phyloP scores from a whole-genome alignment of 2,888 invertebrate species.

The Dione vanillae region DNA sequence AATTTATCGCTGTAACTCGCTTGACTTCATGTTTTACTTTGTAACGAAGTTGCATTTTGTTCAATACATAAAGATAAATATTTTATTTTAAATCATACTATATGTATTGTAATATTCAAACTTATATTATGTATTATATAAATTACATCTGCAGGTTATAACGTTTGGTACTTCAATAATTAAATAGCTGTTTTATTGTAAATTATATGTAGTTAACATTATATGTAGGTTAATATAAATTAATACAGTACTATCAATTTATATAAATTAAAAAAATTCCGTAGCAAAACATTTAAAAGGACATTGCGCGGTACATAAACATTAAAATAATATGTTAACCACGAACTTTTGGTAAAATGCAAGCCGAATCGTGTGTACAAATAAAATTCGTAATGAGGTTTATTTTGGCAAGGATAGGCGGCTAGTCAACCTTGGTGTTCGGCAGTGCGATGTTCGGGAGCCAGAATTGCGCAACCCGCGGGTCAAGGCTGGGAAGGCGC shows the following conservation, averaged over 20 bases:
- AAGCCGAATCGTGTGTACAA: slow-evolving; percentile 43
- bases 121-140: too few relatives aligned
- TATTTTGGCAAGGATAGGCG: slow-evolving; percentile 70
- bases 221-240: too few relatives aligned
- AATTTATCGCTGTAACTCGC: not conserved
- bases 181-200: too few relatives aligned
- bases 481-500: slow-evolving; percentile 78
- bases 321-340: not conserved
- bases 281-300: not conserved
- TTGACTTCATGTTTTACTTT: not conserved
- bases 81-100: too few relatives aligned
- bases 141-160: too few relatives aligned
- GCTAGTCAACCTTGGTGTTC: slow-evolving; percentile 65
- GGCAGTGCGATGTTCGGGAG: slow-evolving; percentile 62
- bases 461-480: slow-evolving; percentile 65
- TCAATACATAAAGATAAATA: too few relatives aligned
- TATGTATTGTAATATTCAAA: too few relatives aligned
- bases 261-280: not conserved
- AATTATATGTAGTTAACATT: too few relatives aligned
- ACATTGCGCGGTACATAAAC: not conserved
- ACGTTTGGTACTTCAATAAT: too few relatives aligned
- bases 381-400: slow-evolving; percentile 54
- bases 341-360: slow-evolving; percentile 36
- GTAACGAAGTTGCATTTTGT: not conserved
- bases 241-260: too few relatives aligned